Evolutionary conservation across 2,113 vertebrate species (phyloP), one percentile per base, ranked within the genome.

Genomic region (Poeciliopsis occidentalis): DNA sequence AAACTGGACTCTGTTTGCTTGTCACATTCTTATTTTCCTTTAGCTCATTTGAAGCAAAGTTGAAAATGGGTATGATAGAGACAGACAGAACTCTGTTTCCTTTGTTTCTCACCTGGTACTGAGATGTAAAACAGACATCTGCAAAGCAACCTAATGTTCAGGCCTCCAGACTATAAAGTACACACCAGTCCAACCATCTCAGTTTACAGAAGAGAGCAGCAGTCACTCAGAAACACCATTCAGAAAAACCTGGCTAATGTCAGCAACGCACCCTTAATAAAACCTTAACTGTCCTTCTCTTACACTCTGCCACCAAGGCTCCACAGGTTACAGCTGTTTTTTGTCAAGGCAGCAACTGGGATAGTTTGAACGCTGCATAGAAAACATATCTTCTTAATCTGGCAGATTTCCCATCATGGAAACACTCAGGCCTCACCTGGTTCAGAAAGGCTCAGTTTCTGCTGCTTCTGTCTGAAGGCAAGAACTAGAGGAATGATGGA

Each of bases 201-300:
- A 0, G 66, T 80, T 91, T 92, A 86, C 90, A 86, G 75, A 64
- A 11, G 66, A 75, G 70, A 68, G 75, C 47, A 15, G 82, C 64
- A 30, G 60, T 75, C 62, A 68, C 71, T 75, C 62, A 0, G 78
- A 87, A 27, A n/a, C 73, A 79, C 54, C 74, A 2, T 79, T 85
- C 84, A 79, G 79, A 86, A 87, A 84, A 88, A 84, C 74, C 84
- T 91, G 91, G 84, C 80, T 88, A 90, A 75, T 62, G 62, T 92
- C 82, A 91, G 76, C 88, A 70, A 75, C 62, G 92, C 91, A 11
- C 84, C 86, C 89, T 93, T 91, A 89, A 89, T 92, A 88, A 84
- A 85, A 75, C 78, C 44, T 80, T 87, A 89, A 90, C 87, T 78
- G 78, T 85, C 78, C 82, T 77, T 69, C 86, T 90, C 76, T 54